Evolutionary conservation across 2,888 invertebrate species (phyloP), one percentile per base, ranked within the genome.

Genomic region (Pammene fasciana): DNA sequence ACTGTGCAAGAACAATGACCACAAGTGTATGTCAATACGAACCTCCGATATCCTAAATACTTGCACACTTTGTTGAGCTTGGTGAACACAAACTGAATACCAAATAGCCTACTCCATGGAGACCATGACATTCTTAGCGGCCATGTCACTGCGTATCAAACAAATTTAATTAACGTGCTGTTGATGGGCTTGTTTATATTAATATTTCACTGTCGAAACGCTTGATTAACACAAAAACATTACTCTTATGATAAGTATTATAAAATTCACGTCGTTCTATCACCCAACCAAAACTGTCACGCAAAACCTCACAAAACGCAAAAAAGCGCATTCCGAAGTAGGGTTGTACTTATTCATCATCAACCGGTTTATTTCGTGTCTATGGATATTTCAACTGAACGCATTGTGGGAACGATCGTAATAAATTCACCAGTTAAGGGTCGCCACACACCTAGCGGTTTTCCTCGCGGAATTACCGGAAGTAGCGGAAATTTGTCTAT

Each of bases 81-180:
- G 76, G 75, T 72, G 78, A 80, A 87, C 87, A 84, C 85, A 83
- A 79, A 79, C 80, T 81, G 88, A 88, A 88, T 88, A 86, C 82
- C 80, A 86, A 87, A 78, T 79, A 82, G 79, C 75, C 73, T 82
- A 82, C 79, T 83, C 80, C 76, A 70, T 71, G 73, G 72, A 70
- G 70, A 71, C 75, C 74, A 74, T 74, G 81, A 85, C 85, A 87
- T 86, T 86, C 85, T 77, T 72, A 77, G 78, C 82, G 82, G 77
- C 81, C 84, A 85, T 82, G 81, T 82, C 84, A 78, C 77, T 79
- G 78, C 73, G 72, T 75, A 72, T 78, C 82, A 86, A 87, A 78
- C 81, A 86, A 87, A 88, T 87, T 84, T 71, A 81, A 86, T 87
- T 87, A 88, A 72, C 75, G 43, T 82, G 81, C 81, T 76, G 80